These are phyloP conservation scores for Paradoxurus hermaphroditus DNA, from an alignment of 2,113 vertebrate genomes.

Conservation along the genomic window DNA sequence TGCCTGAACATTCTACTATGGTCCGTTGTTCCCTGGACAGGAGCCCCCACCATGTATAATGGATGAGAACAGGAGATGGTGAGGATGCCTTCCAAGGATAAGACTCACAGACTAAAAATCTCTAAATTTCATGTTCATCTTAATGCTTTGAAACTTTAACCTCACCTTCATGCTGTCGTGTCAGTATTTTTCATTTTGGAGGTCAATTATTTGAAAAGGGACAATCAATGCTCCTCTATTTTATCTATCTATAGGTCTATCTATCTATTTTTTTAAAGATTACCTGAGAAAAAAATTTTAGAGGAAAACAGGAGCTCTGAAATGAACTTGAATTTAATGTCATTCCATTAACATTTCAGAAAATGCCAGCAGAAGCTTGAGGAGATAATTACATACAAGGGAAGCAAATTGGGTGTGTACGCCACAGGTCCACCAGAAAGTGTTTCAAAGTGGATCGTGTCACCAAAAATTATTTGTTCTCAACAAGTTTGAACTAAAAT, in stretches of 20 bases:
- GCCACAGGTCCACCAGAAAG: neutral
- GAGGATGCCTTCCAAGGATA: neutral
- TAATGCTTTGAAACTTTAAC: neutral
- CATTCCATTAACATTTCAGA: constrained; percentile 54
- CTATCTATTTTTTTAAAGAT: neutral
- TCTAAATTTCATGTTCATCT: neutral
- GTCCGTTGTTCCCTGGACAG: neutral
- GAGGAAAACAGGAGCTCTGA: neutral
- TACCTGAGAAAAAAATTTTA: neutral
- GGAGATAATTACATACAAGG: neutral
- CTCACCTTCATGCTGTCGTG: neutral
- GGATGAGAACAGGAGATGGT: neutral
- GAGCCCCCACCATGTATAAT: neutral
- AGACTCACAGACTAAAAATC: neutral
- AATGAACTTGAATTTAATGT: constrained; percentile 36
- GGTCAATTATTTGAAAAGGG: neutral
- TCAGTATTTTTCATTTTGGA: neutral
- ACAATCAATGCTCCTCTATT: neutral
- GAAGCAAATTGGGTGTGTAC: neutral
- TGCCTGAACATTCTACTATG: neutral
- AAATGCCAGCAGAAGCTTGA: constrained; percentile 11
- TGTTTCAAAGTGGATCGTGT: neutral
- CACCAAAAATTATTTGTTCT: neutral
- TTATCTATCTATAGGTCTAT: neutral
- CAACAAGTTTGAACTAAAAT: constrained; percentile 4